Conservation (phyloP, 2,113 vertebrate genomes). For the Marmota monax region DNA sequence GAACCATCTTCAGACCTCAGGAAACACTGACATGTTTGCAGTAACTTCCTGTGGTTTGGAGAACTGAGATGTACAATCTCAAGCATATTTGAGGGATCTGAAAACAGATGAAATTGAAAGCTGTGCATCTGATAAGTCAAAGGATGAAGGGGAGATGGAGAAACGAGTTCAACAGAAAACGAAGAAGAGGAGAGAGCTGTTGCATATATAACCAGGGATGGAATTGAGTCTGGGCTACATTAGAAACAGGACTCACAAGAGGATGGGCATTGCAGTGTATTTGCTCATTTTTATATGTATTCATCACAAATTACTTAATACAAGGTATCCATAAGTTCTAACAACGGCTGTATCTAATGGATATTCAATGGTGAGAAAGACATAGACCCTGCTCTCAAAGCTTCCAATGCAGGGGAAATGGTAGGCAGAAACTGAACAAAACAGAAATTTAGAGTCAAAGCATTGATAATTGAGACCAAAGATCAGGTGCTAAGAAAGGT, state of each 20-base stretch:
- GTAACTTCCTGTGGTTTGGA: background rate
- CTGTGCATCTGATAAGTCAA: too few relatives aligned
- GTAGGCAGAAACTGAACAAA: too few relatives aligned
- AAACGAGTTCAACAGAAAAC: background rate
- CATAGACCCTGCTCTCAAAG: too few relatives aligned
- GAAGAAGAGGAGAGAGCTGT: background rate
- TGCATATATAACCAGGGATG: too few relatives aligned
- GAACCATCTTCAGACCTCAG: background rate
- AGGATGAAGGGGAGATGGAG: background rate
- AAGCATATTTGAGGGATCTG: background rate
- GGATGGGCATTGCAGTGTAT: background rate
- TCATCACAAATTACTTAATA: background rate
- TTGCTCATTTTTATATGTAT: background rate
- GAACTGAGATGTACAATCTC: background rate
- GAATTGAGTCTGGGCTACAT: background rate
- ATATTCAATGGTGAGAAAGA: too few relatives aligned
- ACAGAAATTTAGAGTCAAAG: too few relatives aligned
- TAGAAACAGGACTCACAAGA: background rate
- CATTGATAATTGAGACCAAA: too few relatives aligned
- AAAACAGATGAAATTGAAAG: background rate
- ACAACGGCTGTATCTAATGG: background rate
- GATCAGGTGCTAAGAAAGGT: too few relatives aligned
- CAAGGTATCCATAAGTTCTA: background rate
- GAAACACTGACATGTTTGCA: background rate
- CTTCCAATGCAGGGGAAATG: rapidly evolving